Base-by-base conservation (phyloP, 2,888 invertebrate species). In the Piscicola geometra region DNA sequence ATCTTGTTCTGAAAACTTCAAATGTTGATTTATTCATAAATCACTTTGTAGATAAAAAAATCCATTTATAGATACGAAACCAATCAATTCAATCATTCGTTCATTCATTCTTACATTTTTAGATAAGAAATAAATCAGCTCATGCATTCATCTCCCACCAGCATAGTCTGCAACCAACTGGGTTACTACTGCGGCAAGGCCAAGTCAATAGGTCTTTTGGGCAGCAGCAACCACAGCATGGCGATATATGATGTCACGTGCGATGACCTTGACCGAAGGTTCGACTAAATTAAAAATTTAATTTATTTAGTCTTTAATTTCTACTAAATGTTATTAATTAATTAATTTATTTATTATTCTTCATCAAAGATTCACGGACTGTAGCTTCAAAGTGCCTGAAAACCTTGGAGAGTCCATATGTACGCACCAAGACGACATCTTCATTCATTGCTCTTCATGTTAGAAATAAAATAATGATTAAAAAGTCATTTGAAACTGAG, bases 81-180 rank as follows among this genome's bases (percentile, higher is more conserved):
- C 21, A 47, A 47, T 15, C 9, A 47, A 47, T 15, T 15, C 21
- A 15, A 15, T 47, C 50, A 47, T 47, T 21, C 21, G 9, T 47
- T 47, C 50, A 47, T 21, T 47, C 50, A 21, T 47, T 47, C 50
- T 47, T 15, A 47, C 50, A 47, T 15, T 47, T 15, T 47, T 21
- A 47, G 12, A 47, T 47, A 15, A 47, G n/a, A n/a, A n/a, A n/a
- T n/a, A n/a, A n/a, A n/a, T n/a, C n/a, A n/a, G n/a, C n/a, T n/a
- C n/a, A 47, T 21, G 9, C 9, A 47, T 47, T 9, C 50, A 15
- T 15, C 60, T 15, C 25, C 25, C 60, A 56, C 3, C 21, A 56
- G 60, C n/a, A 21, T 56, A 21, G 60, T 56, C 5, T 56, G 60
- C 60, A 56, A 56, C 60, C 60, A 56, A n/a, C 60, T 56, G 60